Percentiles rank a stretch among this genome's conserved stretches.
phyloP scores from a whole-genome alignment of 2,888 invertebrate genomes.

The Hydrotaea diabolus region DNA sequence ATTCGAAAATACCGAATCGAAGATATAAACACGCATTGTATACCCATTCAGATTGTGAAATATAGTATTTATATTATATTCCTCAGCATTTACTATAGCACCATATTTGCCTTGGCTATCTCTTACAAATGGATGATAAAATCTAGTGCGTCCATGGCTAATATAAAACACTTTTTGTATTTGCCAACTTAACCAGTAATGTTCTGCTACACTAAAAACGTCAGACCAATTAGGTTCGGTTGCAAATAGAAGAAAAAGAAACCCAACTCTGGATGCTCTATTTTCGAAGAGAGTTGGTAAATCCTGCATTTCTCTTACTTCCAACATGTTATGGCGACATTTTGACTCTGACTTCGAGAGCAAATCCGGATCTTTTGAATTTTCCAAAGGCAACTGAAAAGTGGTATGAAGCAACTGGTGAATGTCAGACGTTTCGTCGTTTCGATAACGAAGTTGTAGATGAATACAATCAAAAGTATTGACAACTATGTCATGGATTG shows the following conservation, averaged over 20 bases:
- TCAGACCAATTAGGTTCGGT: slow-evolving; percentile 32
- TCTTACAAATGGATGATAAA: slow-evolving; percentile 75
- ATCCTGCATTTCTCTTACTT: slow-evolving; percentile 36
- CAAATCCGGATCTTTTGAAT: neutral
- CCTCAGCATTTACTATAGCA: slow-evolving; percentile 57
- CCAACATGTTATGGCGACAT: slow-evolving; percentile 67
- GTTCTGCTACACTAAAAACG: neutral
- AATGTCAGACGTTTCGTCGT: neutral
- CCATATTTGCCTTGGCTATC: slow-evolving; percentile 39
- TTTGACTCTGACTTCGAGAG: neutral
- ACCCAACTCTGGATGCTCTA: slow-evolving; percentile 46
- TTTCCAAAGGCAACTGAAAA: slow-evolving; percentile 35
- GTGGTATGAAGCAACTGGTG: slow-evolving; percentile 12
- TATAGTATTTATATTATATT: slow-evolving; percentile 55
- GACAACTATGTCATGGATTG: neutral
- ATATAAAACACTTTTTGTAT: slow-evolving; percentile 75
- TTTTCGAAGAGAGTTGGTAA: slow-evolving; percentile 35
- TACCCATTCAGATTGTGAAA: slow-evolving; percentile 76
- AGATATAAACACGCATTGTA: slow-evolving; percentile 76
- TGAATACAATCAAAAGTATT: slow-evolving; percentile 40
- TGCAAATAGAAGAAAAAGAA: slow-evolving; percentile 63
- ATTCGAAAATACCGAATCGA: slow-evolving; percentile 76
- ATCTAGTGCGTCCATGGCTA: slow-evolving; percentile 56
- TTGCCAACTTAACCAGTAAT: slow-evolving; percentile 71
- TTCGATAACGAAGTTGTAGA: neutral